Conservation (phyloP, 2,888 invertebrate genomes). For the Harpalus rufipes region DNA sequence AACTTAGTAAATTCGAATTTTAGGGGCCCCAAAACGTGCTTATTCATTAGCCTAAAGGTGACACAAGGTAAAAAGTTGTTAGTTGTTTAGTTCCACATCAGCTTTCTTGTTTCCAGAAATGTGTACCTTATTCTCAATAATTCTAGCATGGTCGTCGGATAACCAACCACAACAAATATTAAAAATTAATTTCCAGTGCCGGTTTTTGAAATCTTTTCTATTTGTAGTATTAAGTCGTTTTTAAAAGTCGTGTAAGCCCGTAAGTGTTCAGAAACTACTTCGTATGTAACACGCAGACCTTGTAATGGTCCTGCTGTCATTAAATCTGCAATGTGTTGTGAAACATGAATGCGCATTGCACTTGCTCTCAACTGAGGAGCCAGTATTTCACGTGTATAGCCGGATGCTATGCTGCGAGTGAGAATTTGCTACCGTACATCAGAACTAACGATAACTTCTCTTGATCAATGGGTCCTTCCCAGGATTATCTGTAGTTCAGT, state of each 20-base stretch:
- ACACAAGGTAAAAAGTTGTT: too few species aligned
- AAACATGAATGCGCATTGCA: slow-evolving; percentile 35
- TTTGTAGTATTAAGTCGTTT: background rate
- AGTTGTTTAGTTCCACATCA: too few species aligned
- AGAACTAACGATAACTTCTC: slow-evolving; percentile 32
- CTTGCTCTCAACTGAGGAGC: slow-evolving; percentile 11
- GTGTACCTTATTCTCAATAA: too few species aligned
- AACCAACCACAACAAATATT: background rate
- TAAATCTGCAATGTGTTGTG: slow-evolving; percentile 22
- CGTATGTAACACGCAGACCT: background rate
- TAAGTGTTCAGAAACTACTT: background rate
- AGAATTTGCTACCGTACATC: slow-evolving; percentile 41
- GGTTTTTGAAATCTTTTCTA: background rate
- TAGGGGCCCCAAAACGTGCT: too few species aligned
- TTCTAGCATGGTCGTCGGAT: too few species aligned
- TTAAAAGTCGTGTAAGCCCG: background rate
- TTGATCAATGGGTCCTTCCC: slow-evolving; percentile 31
- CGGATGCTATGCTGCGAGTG: slow-evolving; percentile 12
- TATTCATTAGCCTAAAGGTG: too few species aligned
- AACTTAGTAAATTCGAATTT: too few species aligned
- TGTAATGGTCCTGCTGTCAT: slow-evolving; percentile 11
- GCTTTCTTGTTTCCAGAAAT: too few species aligned
- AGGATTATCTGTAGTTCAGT: slow-evolving; percentile 32
- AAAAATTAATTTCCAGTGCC: background rate
- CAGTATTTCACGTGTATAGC: slow-evolving; percentile 33